These are phyloP conservation scores for Glomeris maerens DNA, from an alignment of 1,140 invertebrate species.

Conservation along the genomic window DNA sequence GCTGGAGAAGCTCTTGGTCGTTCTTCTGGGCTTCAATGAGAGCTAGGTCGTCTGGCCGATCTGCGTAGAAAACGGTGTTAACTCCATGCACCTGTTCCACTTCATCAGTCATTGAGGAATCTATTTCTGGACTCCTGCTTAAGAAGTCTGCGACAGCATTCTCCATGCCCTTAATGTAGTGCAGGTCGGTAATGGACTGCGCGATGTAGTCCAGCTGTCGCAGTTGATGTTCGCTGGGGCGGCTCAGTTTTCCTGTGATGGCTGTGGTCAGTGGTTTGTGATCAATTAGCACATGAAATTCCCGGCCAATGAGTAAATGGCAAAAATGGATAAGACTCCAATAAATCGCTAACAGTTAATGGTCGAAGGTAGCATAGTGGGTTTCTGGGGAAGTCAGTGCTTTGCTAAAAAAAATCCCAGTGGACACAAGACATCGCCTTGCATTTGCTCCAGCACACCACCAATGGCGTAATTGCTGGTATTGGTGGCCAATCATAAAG, in stretches of 20 bases:
- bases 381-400: background rate
- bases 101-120: too few species aligned
- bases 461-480: background rate
- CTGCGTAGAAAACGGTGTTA: too few species aligned
- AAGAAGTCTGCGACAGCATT: too few species aligned
- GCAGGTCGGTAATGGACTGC: too few species aligned
- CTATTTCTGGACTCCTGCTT: too few species aligned
- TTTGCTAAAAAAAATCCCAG: constrained; percentile 7
- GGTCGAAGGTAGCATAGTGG: background rate
- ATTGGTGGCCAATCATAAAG: background rate
- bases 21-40: background rate
- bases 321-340: background rate
- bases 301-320: background rate
- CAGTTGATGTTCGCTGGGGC: background rate
- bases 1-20: background rate
- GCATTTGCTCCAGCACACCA: background rate
- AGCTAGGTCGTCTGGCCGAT: background rate
- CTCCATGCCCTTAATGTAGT: background rate
- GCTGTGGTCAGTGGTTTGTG: background rate
- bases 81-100: too few species aligned
- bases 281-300: background rate
- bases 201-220: background rate
- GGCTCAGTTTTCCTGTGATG: background rate
- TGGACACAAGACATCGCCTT: background rate
- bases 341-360: background rate